Conservation (phyloP, 2,888 invertebrate species). For the Entomobrya proxima region DNA sequence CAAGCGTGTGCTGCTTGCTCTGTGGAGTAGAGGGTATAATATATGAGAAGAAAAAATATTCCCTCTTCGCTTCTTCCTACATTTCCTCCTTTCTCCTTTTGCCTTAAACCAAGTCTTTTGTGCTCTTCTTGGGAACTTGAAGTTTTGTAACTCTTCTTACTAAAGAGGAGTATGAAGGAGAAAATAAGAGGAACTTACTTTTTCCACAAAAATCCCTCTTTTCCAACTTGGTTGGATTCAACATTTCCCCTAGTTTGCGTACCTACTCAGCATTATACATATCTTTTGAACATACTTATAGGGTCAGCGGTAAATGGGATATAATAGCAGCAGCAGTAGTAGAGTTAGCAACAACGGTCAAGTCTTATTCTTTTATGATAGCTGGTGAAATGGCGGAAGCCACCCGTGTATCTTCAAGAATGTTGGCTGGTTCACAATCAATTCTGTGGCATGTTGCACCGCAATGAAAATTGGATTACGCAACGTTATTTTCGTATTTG, state of each 20-base stretch:
- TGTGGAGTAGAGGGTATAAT: neutral
- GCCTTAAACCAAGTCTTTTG: constrained; percentile 40
- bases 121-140: neutral
- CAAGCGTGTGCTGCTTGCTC: neutral
- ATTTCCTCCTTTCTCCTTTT: neutral
- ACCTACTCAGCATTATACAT: no score
- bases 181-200: neutral
- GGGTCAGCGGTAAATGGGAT: no score
- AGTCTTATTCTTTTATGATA: no score
- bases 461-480: neutral
- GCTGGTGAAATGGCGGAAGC: no score
- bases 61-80: neutral
- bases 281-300: no score
- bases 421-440: no score
- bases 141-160: constrained; percentile 30
- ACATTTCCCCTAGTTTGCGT: neutral
- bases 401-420: no score
- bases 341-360: no score
- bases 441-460: no score
- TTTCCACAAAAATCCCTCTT: constrained; percentile 1
- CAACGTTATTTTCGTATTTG: neutral
- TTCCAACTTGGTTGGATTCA: neutral
- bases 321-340: no score
- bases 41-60: neutral
- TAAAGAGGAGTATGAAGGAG: neutral